Base-by-base conservation (phyloP, 2,888 invertebrate species). In the Periphyllus acericola region DNA sequence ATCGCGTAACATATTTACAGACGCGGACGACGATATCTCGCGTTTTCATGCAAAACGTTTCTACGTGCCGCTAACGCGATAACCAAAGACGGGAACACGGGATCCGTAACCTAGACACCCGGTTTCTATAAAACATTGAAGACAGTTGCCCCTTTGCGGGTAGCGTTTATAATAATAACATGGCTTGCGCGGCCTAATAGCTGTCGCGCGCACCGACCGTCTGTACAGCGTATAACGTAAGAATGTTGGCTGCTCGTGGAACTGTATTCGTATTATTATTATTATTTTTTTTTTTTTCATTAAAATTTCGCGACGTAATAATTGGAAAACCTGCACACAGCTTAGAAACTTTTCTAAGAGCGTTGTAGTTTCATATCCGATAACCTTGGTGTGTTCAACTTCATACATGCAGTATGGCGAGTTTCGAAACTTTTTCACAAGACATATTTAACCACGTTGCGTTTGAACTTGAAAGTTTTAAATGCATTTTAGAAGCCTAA, bases 401-500 rank as follows among this genome's bases (percentile, higher is more conserved):
- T 40, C 34, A 14, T 71, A 25, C 17, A 6, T 25, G 32, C 36
- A 55, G 25, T 8, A n/a, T 14, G 25, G 21, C 17, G 29, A 74
- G 72, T 55, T 75, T 25, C 11, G 60, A 55, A 80, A 55, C 36
- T 83, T 83, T 29, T 75, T 75, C n/a, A 17, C 29, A 17, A 74
- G 21, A 83, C 52, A 72, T 52, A 8, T 60, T 75, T 36, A 75
- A 75, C 60, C 75, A 75, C 74, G 55, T 55, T 14, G 29, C 40
- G 81, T 75, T 83, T 75, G 60, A 75, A 83, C 74, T 74, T 60
- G 74, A 83, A 83, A 83, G 36, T 83, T 83, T 60, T 60, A 83
- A 75, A 75, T 60, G 29, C 83, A 29, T 74, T n/a, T 21, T 60
- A 36, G 4, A n/a, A 29, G 71, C 55, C 55, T 83, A 34, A 4